phyloP scores from a whole-genome alignment of 2,888 invertebrate species.

The Calephelis perditalis region DNA sequence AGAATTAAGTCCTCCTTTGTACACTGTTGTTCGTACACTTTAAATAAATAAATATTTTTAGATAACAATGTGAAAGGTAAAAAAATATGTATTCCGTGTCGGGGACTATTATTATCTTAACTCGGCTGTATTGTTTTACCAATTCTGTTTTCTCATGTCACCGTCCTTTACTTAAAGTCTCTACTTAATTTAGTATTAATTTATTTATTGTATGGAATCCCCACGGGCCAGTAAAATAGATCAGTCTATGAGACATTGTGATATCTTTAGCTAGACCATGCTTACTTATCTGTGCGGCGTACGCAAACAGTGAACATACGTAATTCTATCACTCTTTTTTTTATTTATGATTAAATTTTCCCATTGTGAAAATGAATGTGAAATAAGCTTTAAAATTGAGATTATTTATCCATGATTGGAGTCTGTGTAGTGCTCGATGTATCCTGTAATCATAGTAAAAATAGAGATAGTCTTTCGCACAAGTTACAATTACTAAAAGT shows the following conservation, averaged over 20 bases:
- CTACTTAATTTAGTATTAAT: constrained; percentile 75
- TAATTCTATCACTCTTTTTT: constrained; percentile 46
- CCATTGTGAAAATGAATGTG: constrained; percentile 48
- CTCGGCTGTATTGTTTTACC: constrained; percentile 56
- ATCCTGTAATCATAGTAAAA: constrained; percentile 22
- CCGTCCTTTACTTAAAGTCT: constrained; percentile 71
- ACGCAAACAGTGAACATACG: constrained; percentile 29
- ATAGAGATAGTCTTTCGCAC: neutral
- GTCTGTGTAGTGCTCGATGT: constrained; percentile 41
- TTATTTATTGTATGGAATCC: constrained; percentile 56
- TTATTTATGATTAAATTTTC: constrained; percentile 31
- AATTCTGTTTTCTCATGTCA: constrained; percentile 42
- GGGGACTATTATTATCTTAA: constrained; percentile 36
- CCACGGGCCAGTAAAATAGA: constrained; percentile 70
- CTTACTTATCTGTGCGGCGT: constrained; percentile 32
- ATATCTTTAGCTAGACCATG: constrained; percentile 60
- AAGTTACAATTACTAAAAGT: no score
- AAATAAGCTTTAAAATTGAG: constrained; percentile 72
- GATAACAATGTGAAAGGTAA: no score
- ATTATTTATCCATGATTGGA: constrained; percentile 69
- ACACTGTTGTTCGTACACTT: no score
- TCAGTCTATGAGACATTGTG: constrained; percentile 74
- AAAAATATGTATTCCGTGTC: no score
- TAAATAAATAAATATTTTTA: no score
- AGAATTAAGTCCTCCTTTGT: no score